Evolutionary conservation across 23 tunicate genomes (phyloP).

Genomic region (Halocynthia aurantium): DNA sequence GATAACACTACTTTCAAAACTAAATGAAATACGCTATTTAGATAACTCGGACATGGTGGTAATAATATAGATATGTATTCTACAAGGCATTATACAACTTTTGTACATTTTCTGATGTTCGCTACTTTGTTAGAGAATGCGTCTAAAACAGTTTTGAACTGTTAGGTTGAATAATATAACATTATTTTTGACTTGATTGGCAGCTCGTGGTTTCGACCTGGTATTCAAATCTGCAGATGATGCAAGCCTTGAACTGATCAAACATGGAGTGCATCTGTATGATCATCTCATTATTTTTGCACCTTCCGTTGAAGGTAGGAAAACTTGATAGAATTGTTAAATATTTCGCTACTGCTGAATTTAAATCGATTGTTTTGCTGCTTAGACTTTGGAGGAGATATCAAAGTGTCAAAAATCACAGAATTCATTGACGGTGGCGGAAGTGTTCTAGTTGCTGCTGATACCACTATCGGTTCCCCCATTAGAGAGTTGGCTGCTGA

Average conservation of each 20-base stretch:
- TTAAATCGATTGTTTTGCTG: not conserved
- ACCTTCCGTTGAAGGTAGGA: slow-evolving; percentile 96
- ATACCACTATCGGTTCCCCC: slow-evolving; percentile 92
- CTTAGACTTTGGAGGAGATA: slow-evolving; percentile 90
- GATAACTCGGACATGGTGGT: no score
- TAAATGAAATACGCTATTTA: no score
- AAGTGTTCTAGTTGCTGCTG: slow-evolving; percentile 91
- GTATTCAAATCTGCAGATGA: slow-evolving; percentile 98
- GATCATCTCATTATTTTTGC: slow-evolving; percentile 78
- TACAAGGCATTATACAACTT: not conserved
- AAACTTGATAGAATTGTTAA: not conserved
- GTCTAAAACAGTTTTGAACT: not conserved
- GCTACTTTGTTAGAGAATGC: not conserved
- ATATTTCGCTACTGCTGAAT: not conserved
- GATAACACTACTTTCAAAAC: no score
- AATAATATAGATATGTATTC: not conserved
- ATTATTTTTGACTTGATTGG: not conserved
- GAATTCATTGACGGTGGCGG: slow-evolving; percentile 97
- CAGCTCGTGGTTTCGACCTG: slow-evolving; percentile 79
- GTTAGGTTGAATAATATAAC: no score
- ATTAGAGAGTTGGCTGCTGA: slow-evolving; percentile 94
- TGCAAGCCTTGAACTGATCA: slow-evolving; percentile 80
- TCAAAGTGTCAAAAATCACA: slow-evolving; percentile 87
- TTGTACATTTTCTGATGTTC: not conserved
- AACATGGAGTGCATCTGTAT: slow-evolving; percentile 89